Conservation (phyloP, 2,797 vertebrate genomes). For the Helicolenus hilgendorfi region DNA sequence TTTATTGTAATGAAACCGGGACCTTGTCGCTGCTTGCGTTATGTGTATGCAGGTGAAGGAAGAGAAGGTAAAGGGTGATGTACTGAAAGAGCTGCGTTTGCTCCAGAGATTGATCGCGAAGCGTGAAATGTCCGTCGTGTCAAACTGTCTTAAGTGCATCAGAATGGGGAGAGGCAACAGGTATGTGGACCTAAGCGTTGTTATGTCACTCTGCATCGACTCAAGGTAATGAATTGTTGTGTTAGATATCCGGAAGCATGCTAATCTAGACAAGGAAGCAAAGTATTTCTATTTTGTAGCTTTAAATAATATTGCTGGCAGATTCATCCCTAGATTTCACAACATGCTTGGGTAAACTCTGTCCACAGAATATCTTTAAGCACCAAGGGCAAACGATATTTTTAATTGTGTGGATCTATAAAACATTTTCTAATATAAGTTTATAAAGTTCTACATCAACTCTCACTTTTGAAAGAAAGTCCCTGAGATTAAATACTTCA, state of each 20-base stretch:
- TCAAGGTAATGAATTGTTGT: background rate
- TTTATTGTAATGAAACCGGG: slow-evolving; percentile 20
- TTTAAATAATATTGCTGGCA: background rate
- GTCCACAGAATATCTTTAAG: background rate
- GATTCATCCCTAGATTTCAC: background rate
- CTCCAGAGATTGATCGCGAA: slow-evolving; percentile 53
- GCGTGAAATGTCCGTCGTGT: slow-evolving; percentile 80
- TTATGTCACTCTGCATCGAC: background rate
- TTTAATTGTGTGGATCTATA: background rate
- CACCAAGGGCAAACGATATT: background rate
- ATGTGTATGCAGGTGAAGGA: slow-evolving; percentile 72
- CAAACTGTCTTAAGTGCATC: slow-evolving; percentile 80
- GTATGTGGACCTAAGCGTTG: slow-evolving; percentile 52
- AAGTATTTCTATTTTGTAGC: background rate
- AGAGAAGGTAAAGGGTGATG: slow-evolving; percentile 38
- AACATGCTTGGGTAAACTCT: background rate
- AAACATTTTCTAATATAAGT: background rate
- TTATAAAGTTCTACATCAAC: background rate
- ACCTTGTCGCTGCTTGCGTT: slow-evolving; percentile 33
- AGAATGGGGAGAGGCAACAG: slow-evolving; percentile 64
- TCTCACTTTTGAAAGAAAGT: background rate
- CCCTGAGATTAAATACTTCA: background rate
- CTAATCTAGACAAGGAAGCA: background rate
- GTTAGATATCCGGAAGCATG: background rate
- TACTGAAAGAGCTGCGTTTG: slow-evolving; percentile 50